phyloP scores from a whole-genome alignment of 1,140 invertebrate genomes.

The Sipha flava region DNA sequence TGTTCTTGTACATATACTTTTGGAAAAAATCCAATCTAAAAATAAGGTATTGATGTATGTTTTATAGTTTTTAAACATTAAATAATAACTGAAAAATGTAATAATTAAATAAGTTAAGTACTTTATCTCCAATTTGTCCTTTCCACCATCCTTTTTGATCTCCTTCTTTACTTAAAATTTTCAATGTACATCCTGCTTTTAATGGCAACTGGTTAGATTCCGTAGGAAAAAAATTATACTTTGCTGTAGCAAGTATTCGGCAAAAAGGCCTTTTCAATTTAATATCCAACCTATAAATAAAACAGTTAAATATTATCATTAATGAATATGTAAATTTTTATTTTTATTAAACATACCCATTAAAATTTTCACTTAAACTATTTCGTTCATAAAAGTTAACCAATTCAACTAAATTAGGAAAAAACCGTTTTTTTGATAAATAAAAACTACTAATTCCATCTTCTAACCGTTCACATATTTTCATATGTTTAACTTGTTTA shows the following conservation, averaged over 20 bases:
- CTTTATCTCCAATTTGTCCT: slow-evolving; percentile 57
- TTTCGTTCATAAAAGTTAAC: slow-evolving; percentile 82
- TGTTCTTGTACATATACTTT: slow-evolving; percentile 54
- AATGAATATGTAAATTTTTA: too few species aligned
- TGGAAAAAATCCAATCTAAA: slow-evolving; percentile 55
- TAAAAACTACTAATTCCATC: slow-evolving; percentile 58
- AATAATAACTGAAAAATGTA: background rate
- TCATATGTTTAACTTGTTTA: slow-evolving; percentile 83
- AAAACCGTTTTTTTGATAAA: slow-evolving; percentile 81
- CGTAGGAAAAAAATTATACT: slow-evolving; percentile 63
- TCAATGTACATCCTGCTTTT: slow-evolving; percentile 65
- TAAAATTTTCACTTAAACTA: slow-evolving; percentile 83
- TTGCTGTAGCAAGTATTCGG: slow-evolving; percentile 61
- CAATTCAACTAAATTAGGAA: slow-evolving; percentile 78
- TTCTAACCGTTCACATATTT: slow-evolving; percentile 61
- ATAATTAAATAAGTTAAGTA: slow-evolving; percentile 37
- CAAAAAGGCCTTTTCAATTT: slow-evolving; percentile 65
- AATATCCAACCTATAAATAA: slow-evolving; percentile 55
- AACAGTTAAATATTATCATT: background rate
- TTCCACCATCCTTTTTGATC: slow-evolving; percentile 77
- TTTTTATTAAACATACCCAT: slow-evolving; percentile 49
- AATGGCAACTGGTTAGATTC: slow-evolving; percentile 70
- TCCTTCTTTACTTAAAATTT: slow-evolving; percentile 66
- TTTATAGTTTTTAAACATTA: background rate
- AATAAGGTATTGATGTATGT: slow-evolving; percentile 32